Evolutionary conservation across 2,797 vertebrate genomes (phyloP), one percentile per base, ranked within the genome.

Genomic region (Sebastolobus alascanus): DNA sequence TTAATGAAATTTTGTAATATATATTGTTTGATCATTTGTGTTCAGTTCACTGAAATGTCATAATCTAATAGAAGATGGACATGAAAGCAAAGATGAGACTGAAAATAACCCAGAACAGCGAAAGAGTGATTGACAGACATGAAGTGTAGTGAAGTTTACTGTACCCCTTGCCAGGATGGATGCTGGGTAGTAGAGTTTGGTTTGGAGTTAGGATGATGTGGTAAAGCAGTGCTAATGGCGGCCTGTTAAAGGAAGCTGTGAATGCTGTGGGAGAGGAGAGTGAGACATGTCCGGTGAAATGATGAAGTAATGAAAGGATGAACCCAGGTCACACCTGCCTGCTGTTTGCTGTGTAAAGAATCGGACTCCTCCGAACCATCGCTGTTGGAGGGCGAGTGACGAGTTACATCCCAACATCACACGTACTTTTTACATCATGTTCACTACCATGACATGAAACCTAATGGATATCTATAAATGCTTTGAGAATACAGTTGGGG

Each of bases 211-310:
- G 90, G 90, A 87, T 90, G 93, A 77, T 73, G 90, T 68, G 84
- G 93, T 90, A 93, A 94, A 95, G 92, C 92, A 95, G 87, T 73
- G 81, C 89, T 92, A 95, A 92, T 88, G 92, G 83, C 77, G 43
- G 91, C 85, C 80, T 93, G 93, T 85, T 86, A 96, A 96, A 94
- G 92, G 92, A 95, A 89, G 91, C 91, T 95, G 90, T 92, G 89
- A 93, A 94, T 94, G 94, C 95, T 95, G 95, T 94, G 84, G 93
- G 92, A 94, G 92, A 96, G 91, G 90, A 94, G 92, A 96, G 93
- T 72, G 92, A 95, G 83, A 94, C 85, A 94, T 90, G 90, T 84
- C 82, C 71, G 77, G 77, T 90, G 88, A 94, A 89, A 90, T 75
- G 85, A 93, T 83, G 74, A 87, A 60, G 60, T 25, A 43, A 89